These are phyloP conservation scores for Macheiramphus alcinus DNA, from an alignment of 2,113 vertebrate species.

Conservation along the genomic window DNA sequence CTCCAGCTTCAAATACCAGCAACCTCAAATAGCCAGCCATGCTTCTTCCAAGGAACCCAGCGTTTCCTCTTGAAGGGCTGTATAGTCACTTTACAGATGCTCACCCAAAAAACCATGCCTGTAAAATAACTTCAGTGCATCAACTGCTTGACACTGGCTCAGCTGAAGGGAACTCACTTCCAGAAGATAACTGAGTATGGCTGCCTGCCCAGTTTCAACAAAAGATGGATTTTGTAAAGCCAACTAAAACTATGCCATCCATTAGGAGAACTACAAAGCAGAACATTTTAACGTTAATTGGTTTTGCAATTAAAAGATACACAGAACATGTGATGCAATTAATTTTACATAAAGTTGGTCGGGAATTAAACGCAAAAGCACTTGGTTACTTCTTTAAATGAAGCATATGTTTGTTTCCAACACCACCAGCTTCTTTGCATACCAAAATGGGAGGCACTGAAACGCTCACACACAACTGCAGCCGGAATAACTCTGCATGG, in stretches of 20 bases:
- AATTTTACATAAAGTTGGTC: constrained; percentile 33
- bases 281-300: constrained; percentile 60
- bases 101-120: background rate
- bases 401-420: background rate
- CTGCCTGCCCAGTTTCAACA: constrained; percentile 25
- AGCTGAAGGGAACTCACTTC: background rate
- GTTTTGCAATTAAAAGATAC: constrained; percentile 56
- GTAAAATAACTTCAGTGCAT: background rate
- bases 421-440: background rate
- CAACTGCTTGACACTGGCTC: background rate
- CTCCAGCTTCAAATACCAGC: background rate
- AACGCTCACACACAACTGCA: background rate
- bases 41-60: background rate
- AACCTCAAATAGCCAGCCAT: rapidly evolving
- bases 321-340: constrained; percentile 33
- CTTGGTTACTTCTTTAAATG: background rate
- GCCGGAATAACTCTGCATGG: background rate
- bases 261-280: constrained; percentile 52
- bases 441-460: background rate
- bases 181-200: constrained; percentile 1
- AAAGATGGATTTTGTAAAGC: constrained; percentile 47
- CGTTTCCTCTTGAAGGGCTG: background rate
- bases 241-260: constrained; percentile 11
- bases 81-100: background rate
- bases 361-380: background rate